Evolutionary conservation across 2,888 invertebrate species (phyloP), one percentile per base, ranked within the genome.

Genomic region (Seira ritae): DNA sequence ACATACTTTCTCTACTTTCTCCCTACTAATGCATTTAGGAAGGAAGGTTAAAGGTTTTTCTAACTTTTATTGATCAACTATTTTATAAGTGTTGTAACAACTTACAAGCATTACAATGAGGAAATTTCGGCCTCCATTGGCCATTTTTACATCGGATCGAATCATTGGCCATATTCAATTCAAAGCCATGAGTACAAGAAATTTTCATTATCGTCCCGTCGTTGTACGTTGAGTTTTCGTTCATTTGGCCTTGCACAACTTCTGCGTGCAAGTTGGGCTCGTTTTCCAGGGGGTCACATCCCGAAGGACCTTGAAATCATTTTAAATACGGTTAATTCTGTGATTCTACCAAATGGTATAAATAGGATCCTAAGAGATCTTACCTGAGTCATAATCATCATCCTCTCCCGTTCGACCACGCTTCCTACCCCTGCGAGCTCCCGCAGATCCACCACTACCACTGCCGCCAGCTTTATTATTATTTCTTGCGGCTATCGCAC

Each of bases 71-170:
- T 55, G 55, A 55, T n/a, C 55, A 12, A n/a, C 17, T 55, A 55
- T 55, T 55, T 31, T 31, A 55, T 17, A n/a, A 17, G 55, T 3
- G 15, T 55, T 55, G 15, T 66, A n/a, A 24, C 66, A 78, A 92
- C 93, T 93, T 92, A 96, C 96, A 92, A 90, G 96, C 94, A 89
- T 94, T 92, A 90, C 97, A 97, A 89, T 93, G 93, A 0, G 97
- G 97, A 88, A 94, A 94, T 84, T 93, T 93, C 0, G 96, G 96
- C 89, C 94, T 95, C 97, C 97, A 97, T 87, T 95, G 93, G 0
- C 97, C 97, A 85, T 95, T 92, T 1, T 95, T 94, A 90, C 97
- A 97, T 89, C 94, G 94, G 0, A 95, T 95, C 0, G 96, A 96
- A 1, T 93, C 93, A 90, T 96, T 96, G 78, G 94, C 94, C 84